Evolutionary conservation across 2,888 invertebrate genomes (phyloP).

Genomic region (Tachina lurida): DNA sequence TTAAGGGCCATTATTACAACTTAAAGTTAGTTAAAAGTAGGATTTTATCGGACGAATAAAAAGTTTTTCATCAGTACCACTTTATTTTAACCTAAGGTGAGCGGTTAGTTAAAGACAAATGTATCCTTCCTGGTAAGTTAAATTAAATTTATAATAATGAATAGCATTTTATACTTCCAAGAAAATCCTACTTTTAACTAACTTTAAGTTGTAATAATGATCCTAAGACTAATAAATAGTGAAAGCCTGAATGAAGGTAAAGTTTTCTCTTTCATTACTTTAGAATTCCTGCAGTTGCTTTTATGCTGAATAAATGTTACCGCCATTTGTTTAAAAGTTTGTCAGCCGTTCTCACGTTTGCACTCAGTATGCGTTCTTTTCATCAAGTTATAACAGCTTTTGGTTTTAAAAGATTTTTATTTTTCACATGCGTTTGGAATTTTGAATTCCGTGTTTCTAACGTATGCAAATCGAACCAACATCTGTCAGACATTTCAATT

Average conservation of each 20-base stretch:
- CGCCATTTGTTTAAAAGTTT: neutral
- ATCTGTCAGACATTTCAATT: slow-evolving; percentile 71
- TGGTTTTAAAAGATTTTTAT: slow-evolving; percentile 18
- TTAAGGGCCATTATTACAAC: no score
- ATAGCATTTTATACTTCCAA: no score
- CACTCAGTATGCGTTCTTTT: neutral
- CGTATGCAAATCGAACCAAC: slow-evolving; percentile 68
- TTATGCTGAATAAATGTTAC: neutral
- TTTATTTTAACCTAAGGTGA: no score
- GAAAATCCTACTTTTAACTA: no score
- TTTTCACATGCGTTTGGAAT: slow-evolving; percentile 51
- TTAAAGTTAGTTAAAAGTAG: no score
- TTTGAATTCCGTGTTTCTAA: slow-evolving; percentile 49
- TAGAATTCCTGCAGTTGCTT: neutral
- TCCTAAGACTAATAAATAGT: neutral
- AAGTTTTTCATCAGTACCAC: no score
- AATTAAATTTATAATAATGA: no score
- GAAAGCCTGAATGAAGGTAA: neutral
- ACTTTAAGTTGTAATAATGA: no score
- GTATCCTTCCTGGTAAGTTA: no score
- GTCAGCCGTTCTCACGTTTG: neutral
- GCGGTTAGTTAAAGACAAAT: no score
- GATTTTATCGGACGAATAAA: no score
- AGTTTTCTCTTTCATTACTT: neutral
- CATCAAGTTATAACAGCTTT: slow-evolving; percentile 23